Base-by-base conservation (phyloP, 2,113 vertebrate species). In the Glareola pratincola region DNA sequence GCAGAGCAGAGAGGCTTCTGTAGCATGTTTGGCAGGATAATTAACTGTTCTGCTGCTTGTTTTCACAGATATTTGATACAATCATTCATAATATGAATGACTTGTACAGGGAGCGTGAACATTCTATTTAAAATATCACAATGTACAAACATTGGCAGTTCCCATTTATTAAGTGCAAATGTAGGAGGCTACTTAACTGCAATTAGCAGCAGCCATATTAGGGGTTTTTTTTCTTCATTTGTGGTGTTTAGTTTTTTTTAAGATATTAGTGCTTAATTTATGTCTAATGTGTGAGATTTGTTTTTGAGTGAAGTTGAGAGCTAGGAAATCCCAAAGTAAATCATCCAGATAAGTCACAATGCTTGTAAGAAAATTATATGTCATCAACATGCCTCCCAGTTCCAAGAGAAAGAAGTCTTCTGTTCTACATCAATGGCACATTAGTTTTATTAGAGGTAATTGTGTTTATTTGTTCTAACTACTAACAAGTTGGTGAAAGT, bases 191-290 rank as follows among this genome's bases (percentile, higher is more conserved):
- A 47, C 57, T 92, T 92, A 63, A 59, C 39, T 63, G 71, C 85
- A 94, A 93, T 95, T 95, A 94, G 75, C 47, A 88, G 53, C 57
- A 85, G 36, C 26, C 45, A 32, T n/a, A 24, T 64, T 51, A 13
- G 5, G 36, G n/a, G n/a, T n/a, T 26, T 72, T 75, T 67, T 53
- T 29, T 14, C 48, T 57, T 48, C 48, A 36, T 82, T 92, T 78
- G 50, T 85, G 48, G 50, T 85, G 48, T 90, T 96, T 81, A 78
- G n/a, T n/a, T n/a, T n/a, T 96, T 95, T 89, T 93, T 53, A 54
- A 63, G 74, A 69, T 67, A 47, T 57, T 67, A 59, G 37, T 63
- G 26, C 51, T 63, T 68, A 50, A 92, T 96, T 95, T 50, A 29
- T 36, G 36, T 54, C 57, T 88, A 72, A 67, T 71, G 34, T 11